Percentiles rank a stretch among this genome's conserved stretches.
phyloP scores from a whole-genome alignment of 2,888 invertebrate genomes.

The Parthenolecanium corni region DNA sequence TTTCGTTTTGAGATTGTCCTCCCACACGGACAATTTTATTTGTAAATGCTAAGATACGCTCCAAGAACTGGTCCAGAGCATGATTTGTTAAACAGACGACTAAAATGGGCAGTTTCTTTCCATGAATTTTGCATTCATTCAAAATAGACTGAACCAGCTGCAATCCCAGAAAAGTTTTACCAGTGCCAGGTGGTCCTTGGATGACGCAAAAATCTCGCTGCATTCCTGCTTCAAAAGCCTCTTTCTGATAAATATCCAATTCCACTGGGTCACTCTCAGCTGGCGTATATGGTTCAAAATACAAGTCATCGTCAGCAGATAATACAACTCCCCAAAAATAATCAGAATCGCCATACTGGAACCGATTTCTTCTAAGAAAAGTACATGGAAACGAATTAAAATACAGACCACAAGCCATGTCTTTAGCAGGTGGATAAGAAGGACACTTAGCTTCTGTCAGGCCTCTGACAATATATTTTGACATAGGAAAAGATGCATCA shows the following conservation, averaged over 20 bases:
- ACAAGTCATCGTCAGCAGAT: no score
- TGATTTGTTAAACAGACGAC: conserved; percentile 77
- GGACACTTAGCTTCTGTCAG: conserved; percentile 30
- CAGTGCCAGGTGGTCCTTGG: conserved; percentile 82
- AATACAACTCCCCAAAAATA: no score
- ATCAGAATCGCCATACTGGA: no score
- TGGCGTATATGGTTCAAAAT: no score
- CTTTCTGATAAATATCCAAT: conserved; percentile 54
- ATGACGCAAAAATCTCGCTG: conserved; percentile 62
- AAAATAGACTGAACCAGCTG: conserved; percentile 50
- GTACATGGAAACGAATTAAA: no score
- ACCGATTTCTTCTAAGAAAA: no score
- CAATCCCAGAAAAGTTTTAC: conserved; percentile 61
- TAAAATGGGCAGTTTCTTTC: conserved; percentile 43
- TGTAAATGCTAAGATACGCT: conserved; percentile 51
- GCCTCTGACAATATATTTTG: conserved; percentile 52
- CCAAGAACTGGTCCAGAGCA: conserved; percentile 73
- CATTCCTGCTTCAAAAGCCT: conserved; percentile 55
- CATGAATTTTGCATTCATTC: not conserved
- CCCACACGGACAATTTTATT: conserved; percentile 55
- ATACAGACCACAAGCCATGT: no score
- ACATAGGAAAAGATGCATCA: conserved; percentile 52
- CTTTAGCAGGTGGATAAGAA: no score
- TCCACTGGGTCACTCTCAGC: conserved; percentile 38
- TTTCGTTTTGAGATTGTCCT: conserved; percentile 51